Base-by-base conservation (phyloP, 2,888 invertebrate species). In the Diaphora mendica region DNA sequence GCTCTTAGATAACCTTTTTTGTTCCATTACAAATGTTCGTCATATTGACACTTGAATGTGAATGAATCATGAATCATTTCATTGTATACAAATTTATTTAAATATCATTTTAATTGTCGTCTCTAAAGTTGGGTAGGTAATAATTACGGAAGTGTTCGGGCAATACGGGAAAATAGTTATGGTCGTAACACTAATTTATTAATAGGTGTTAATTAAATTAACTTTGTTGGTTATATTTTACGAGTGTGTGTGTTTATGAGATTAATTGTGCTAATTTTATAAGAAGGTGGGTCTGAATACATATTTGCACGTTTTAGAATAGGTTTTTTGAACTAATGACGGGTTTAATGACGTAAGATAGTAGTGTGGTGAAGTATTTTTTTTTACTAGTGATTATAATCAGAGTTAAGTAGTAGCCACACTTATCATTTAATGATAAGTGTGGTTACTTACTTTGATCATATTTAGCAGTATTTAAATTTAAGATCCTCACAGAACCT, bases 81-180 rank as follows among this genome's bases (percentile, higher is more conserved):
- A 87, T 89, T 88, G 85, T 88, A 82, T 81, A 79, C 82, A 80
- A 86, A 88, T 87, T 79, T 82, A 86, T 85, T 79, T 68, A 76
- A 79, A 82, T 85, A 72, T 39, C 68, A 74, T 70, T 84, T 77
- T 84, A 85, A 86, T 87, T 84, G 82, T 76, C 68, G 20, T 30
- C 67, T 44, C 71, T 67, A 39, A 68, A 35, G 39, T 71, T 51
- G 23, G 64, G 55, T 20, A 44, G 64, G 64, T 65, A 51, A 69
- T 72, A 55, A 44, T 35, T 55, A 65, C 73, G 64, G 72, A 72
- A 72, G 44, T 72, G 44, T 66, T 42, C 23, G 7, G 39, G 59
- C 20, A n/a, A 42, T 26, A 9, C 23, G 51, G 35, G 8, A 11
- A 30, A 59, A 44, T 48, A 48, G 39, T 69, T 55, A 33, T 35